These are phyloP conservation scores for Tipula vernalis DNA, from an alignment of 2,888 invertebrate genomes.

Conservation along the genomic window DNA sequence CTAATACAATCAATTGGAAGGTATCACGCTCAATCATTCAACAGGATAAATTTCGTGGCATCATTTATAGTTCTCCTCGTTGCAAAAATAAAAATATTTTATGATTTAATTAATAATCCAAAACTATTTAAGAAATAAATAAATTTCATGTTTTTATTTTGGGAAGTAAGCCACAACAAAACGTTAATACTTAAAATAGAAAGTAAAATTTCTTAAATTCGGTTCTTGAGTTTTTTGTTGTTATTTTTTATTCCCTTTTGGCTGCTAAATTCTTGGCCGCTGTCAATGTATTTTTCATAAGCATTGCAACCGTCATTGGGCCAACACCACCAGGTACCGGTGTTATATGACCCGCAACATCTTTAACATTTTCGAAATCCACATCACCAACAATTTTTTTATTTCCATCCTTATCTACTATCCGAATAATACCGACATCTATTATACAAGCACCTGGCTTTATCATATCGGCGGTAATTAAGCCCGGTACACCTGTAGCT, in stretches of 20 bases:
- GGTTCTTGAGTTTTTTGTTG: background rate
- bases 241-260: background rate
- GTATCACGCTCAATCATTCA: too few relatives aligned
- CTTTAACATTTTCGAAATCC: slow-evolving; percentile 70
- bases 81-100: too few relatives aligned
- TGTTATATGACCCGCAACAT: slow-evolving; percentile 73
- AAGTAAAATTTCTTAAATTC: background rate
- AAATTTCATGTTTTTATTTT: background rate
- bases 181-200: background rate
- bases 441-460: slow-evolving; percentile 81
- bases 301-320: slow-evolving; percentile 89
- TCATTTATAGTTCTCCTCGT: too few relatives aligned
- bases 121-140: background rate
- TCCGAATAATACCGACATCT: slow-evolving; percentile 74
- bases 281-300: slow-evolving; percentile 77
- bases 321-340: slow-evolving; percentile 90
- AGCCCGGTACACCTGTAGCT: slow-evolving; percentile 52
- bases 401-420: slow-evolving; percentile 51
- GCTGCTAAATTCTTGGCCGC: slow-evolving; percentile 47
- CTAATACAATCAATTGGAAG: too few relatives aligned
- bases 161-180: background rate
- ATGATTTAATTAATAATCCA: background rate
- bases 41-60: too few relatives aligned
- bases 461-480: slow-evolving; percentile 73
- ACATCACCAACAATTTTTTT: slow-evolving; percentile 76